Base-by-base conservation (phyloP, 2,888 invertebrate species). In the Eumerus sabulonum region DNA sequence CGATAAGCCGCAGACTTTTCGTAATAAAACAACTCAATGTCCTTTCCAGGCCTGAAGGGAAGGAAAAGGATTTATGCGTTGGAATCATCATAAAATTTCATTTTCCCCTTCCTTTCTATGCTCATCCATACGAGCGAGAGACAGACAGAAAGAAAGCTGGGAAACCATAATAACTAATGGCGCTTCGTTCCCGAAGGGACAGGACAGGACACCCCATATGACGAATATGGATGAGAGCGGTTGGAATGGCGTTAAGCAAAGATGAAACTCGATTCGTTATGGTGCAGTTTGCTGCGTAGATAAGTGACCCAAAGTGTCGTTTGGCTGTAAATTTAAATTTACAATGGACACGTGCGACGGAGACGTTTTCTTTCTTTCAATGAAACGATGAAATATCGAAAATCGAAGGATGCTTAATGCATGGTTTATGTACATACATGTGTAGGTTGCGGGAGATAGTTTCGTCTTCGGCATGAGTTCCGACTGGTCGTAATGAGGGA, bases 161-260 rank as follows among this genome's bases (percentile, higher is more conserved):
- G n/a, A 38, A 53, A 54, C 54, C 54, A 54, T 54, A 54, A 54
- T 54, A 54, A 54, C 40, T 54, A 54, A 54, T 54, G 54, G 54
- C 4, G 40, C 40, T 40, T n/a, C 54, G 9, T 54, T n/a, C 54
- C 40, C 38, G 18, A 13, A n/a, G 40, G 18, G 54, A 54, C 54
- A 17, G 19, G n/a, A 53, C 36, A 17, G n/a, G n/a, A n/a, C 11
- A n/a, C 27, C 14, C 9, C 4, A 27, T 36, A 14, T 35, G 16
- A 53, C 12, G 51, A 7, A 27, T 27, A 27, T 27, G 27, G 27
- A 4, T 27, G n/a, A n/a, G n/a, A n/a, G n/a, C n/a, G 27, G 27
- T 7, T 27, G 27, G 27, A 4, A n/a, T n/a, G n/a, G 27, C 7
- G 27, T 27, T 2, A 16, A 36, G 11, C 36, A 36, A 35, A 38